phyloP scores from a whole-genome alignment of 2,797 vertebrate species.

The Poeciliopsis paucimaculata region DNA sequence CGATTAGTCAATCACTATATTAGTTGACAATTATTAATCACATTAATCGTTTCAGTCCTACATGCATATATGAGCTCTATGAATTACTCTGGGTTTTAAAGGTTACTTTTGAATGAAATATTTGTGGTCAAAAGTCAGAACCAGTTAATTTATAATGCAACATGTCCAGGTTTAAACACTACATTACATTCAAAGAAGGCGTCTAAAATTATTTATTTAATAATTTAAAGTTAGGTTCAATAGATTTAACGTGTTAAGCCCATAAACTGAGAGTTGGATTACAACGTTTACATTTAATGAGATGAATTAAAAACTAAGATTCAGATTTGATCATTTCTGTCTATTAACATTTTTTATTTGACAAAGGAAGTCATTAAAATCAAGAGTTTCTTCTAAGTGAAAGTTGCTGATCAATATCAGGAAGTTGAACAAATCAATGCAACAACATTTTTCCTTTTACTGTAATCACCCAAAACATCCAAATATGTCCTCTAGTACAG shows the following conservation, averaged over 20 bases:
- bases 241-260: background rate
- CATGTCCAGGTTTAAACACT: too few species aligned
- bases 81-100: background rate
- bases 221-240: too few species aligned
- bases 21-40: too few species aligned
- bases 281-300: background rate
- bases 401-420: background rate
- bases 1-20: too few species aligned
- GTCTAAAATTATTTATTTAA: too few species aligned
- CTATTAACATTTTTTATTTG: background rate
- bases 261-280: background rate
- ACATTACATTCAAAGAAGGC: too few species aligned
- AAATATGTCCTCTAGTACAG: background rate
- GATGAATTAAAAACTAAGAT: background rate
- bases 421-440: background rate
- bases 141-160: too few species aligned
- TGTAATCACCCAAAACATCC: background rate
- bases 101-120: too few species aligned
- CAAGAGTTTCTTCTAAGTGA: background rate
- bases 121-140: too few species aligned
- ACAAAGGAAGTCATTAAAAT: background rate
- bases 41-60: too few species aligned
- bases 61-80: background rate
- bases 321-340: background rate
- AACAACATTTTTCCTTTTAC: background rate